A percentile compares a stretch with the other conserved stretches of the same genome.
Evolutionary conservation across 1,140 invertebrate genomes (phyloP).

Genomic region (Drosophila rhopaloa): DNA sequence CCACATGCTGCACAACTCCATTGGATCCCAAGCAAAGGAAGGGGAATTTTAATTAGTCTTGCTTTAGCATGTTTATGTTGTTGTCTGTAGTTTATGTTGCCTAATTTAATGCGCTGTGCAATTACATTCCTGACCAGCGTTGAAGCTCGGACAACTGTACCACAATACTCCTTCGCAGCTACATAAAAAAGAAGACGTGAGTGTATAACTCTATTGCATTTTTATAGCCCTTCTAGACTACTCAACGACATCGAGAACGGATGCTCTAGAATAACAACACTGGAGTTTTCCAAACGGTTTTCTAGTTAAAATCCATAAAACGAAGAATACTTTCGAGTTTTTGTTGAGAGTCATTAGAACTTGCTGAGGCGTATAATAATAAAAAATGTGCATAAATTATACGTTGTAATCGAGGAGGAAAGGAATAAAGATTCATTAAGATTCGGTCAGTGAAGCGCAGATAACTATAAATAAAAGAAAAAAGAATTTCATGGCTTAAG

Average conservation of each 20-base stretch:
- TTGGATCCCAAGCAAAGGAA: background rate
- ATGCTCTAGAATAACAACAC: background rate
- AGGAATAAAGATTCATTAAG: conserved; percentile 13
- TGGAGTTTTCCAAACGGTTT: background rate
- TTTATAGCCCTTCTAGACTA: conserved; percentile 7
- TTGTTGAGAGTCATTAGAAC: conserved; percentile 10
- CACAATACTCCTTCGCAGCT: conserved; percentile 13
- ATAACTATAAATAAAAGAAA: background rate
- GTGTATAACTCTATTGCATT: conserved; percentile 4
- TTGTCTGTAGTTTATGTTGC: conserved; percentile 41
- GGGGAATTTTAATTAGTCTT: conserved; percentile 44
- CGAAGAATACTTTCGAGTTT: conserved; percentile 5
- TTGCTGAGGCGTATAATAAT: conserved; percentile 25
- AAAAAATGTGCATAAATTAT: conserved; percentile 29
- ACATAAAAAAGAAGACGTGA: conserved; percentile 5
- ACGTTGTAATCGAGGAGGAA: conserved; percentile 1
- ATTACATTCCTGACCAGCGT: conserved; percentile 39
- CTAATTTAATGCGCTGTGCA: conserved; percentile 35
- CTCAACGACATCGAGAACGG: conserved; percentile 4
- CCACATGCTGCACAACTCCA: conserved; percentile 20
- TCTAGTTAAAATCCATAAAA: conserved; percentile 31
- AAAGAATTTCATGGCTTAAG: no score
- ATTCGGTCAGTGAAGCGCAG: conserved; percentile 14
- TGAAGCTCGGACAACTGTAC: conserved; percentile 8
- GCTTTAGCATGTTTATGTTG: conserved; percentile 33